phyloP scores from a whole-genome alignment of 2,113 vertebrate species.

The Columba janthina region DNA sequence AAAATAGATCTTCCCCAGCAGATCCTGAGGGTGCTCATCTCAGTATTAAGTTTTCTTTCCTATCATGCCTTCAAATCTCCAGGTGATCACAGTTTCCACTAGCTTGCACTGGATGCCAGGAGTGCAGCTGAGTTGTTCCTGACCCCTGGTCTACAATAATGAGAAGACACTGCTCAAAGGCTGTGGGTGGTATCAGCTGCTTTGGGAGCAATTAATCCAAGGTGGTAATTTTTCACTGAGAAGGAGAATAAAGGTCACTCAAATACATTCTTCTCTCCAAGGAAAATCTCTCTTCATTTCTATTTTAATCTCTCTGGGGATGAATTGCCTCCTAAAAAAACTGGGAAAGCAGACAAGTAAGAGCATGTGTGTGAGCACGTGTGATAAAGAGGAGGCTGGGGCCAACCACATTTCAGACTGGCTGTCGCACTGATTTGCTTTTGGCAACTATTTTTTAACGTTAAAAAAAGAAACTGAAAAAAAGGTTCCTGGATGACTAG shows the following conservation, averaged over 20 bases:
- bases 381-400: not conserved
- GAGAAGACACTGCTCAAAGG: not conserved
- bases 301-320: slow-evolving; percentile 1
- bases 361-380: not conserved
- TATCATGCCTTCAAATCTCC: not conserved
- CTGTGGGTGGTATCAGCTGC: not conserved
- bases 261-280: not conserved
- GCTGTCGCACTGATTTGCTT: not conserved
- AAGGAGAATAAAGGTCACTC: not conserved
- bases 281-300: not conserved
- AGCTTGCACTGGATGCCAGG: not conserved
- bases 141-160: not conserved
- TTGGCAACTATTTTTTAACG: not conserved
- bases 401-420: not conserved
- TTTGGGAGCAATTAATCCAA: not conserved
- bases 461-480: not conserved
- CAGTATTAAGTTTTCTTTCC: not conserved
- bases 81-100: not conserved
- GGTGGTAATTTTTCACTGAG: not conserved
- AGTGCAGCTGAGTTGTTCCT: not conserved
- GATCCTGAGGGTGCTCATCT: not conserved
- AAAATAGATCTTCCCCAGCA: not conserved
- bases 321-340: not conserved
- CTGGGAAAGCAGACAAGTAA: not conserved
- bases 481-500: not conserved